These are phyloP conservation scores for Ormyrus pomaceus DNA, from an alignment of 2,888 invertebrate genomes.

Conservation along the genomic window DNA sequence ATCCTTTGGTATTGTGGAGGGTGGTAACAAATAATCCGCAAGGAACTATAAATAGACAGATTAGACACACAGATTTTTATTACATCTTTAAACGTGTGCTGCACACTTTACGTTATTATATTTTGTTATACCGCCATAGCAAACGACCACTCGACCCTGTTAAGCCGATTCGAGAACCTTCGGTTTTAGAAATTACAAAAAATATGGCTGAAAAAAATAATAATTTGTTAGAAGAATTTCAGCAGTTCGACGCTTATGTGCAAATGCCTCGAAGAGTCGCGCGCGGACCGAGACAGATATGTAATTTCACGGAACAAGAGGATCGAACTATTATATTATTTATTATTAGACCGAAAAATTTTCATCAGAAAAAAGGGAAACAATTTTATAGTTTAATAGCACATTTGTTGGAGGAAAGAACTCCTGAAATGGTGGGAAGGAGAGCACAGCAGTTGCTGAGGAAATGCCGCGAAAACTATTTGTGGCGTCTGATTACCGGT, in stretches of 20 bases:
- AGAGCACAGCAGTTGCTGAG: neutral
- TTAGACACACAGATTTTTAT: too few relatives aligned
- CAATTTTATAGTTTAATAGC: neutral
- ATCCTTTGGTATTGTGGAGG: too few relatives aligned
- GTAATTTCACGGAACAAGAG: neutral
- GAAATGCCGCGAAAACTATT: neutral
- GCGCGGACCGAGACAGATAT: neutral
- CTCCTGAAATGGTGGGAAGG: neutral
- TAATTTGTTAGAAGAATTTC: neutral
- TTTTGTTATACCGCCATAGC: too few relatives aligned
- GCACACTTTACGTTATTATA: too few relatives aligned
- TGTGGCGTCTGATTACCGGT: neutral
- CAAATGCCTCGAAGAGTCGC: neutral
- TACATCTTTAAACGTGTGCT: too few relatives aligned
- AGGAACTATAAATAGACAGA: too few relatives aligned
- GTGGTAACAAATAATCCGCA: too few relatives aligned
- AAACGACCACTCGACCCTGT: too few relatives aligned
- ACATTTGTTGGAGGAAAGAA: neutral
- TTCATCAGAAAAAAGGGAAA: neutral
- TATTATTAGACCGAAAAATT: neutral
- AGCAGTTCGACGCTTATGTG: neutral
- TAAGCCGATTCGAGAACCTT: too few relatives aligned
- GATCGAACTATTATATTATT: neutral
- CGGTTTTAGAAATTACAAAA: too few relatives aligned
- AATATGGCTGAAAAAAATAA: neutral